Evolutionary conservation across 2,797 vertebrate genomes (phyloP), one percentile per base, ranked within the genome.

Genomic region (Sarcoramphus papa): DNA sequence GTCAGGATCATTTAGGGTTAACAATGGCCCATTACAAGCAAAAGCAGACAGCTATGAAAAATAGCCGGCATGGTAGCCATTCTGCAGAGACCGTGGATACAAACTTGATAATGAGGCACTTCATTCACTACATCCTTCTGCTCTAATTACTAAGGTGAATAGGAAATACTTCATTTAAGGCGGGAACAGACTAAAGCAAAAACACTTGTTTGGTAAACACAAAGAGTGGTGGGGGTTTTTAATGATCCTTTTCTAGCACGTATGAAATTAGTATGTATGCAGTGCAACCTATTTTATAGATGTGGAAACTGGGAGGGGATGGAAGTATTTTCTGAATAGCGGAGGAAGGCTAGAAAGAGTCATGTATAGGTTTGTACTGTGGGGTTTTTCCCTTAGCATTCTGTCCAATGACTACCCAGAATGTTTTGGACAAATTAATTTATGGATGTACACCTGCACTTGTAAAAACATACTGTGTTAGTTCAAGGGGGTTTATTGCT

Each of bases 71-170:
- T 97, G 97, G 96, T 87, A 96, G 96, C 92, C 97, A 90, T 98
- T 98, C 97, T 97, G 94, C 85, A 72, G 94, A 93, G 96, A 96
- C 97, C 68, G 33, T 82, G 98, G 97, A 97, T 98, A 97, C 97
- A 98, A 97, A 98, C 97, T 98, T 98, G 97, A 97, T 98, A 98
- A 98, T 98, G 98, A 98, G 98, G 98, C 97, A 96, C 97, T 97
- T 98, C 98, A 99, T 98, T 99, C 98, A 99, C 98, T 94, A 92
- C 98, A 98, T 99, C 98, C 98, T 99, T 99, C 99, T 99, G 99
- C 99, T 99, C 99, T 99, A 99, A 98, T 99, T 99, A 98, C 98
- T 98, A 96, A 99, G 98, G 98, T 99, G 99, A 99, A 99, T 99
- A 98, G 99, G 97, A 98, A 98, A 98, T 95, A 92, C 95, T 98